Evolutionary conservation across 1,140 invertebrate genomes (phyloP).

Genomic region (Scylla paramamosain): DNA sequence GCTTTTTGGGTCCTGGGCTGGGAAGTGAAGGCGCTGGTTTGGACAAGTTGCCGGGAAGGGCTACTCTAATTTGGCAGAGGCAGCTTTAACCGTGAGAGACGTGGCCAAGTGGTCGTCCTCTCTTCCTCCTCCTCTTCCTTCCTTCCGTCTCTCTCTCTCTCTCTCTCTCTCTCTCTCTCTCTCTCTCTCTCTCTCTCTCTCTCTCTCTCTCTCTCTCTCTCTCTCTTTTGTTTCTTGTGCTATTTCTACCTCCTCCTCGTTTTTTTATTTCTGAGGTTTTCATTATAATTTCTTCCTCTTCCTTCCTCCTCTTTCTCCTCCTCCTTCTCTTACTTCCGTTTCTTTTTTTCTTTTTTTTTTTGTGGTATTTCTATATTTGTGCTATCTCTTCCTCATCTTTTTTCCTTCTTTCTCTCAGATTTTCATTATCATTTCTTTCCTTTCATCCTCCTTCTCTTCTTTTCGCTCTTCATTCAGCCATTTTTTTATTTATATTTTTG

Average conservation of each 20-base stretch:
- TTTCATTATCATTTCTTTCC: too few species aligned
- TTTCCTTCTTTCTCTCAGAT: too few species aligned
- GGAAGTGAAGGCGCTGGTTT: neutral
- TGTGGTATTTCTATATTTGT: too few species aligned
- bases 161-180: neutral
- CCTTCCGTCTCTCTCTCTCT: too few species aligned
- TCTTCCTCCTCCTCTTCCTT: neutral
- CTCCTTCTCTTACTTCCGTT: neutral
- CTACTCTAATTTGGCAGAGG: slow-evolving; percentile 8
- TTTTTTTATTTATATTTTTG: too few species aligned
- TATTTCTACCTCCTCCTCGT: neutral
- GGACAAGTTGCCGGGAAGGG: neutral
- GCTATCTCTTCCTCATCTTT: too few species aligned
- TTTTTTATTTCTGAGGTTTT: neutral
- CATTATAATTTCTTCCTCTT: neutral
- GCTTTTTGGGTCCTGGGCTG: neutral
- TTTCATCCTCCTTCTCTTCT: too few species aligned
- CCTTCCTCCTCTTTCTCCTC: neutral
- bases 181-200: neutral
- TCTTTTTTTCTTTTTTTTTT: too few species aligned
- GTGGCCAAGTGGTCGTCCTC: neutral
- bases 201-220: neutral
- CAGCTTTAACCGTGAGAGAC: neutral
- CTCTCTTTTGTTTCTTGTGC: neutral
- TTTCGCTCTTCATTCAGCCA: too few species aligned